phyloP scores from a whole-genome alignment of 2,797 vertebrate species.

The Pachyuromys duprasi region DNA sequence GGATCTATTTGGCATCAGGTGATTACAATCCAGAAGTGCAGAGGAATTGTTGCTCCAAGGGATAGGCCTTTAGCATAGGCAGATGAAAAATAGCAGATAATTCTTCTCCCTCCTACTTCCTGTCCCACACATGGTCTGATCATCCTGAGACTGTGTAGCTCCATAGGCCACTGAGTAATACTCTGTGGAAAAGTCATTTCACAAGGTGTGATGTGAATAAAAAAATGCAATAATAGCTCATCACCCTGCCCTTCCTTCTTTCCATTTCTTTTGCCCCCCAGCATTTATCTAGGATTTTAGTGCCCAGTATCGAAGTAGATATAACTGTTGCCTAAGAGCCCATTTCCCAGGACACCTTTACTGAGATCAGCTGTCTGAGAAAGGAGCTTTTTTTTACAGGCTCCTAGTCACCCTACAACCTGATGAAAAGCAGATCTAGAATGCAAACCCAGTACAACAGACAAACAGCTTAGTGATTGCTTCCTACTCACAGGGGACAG shows the following conservation, averaged over 20 bases:
- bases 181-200: neutral
- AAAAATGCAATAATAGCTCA: no score
- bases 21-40: neutral
- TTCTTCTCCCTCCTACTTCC: neutral
- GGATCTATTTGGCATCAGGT: neutral
- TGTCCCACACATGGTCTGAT: neutral
- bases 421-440: neutral
- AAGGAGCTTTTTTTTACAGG: neutral
- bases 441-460: neutral
- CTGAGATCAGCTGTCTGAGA: neutral
- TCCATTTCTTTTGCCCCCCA: neutral
- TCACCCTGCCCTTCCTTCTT: neutral
- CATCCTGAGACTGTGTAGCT: neutral
- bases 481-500: neutral
- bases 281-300: neutral
- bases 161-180: neutral
- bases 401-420: neutral
- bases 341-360: neutral
- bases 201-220: neutral
- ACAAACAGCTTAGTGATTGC: neutral
- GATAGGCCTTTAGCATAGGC: neutral
- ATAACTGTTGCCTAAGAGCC: neutral
- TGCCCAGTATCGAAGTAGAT: neutral
- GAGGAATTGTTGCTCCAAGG: neutral
- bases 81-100: neutral